Base-by-base conservation (phyloP, 2,888 invertebrate genomes). In the Thecocarcelia acutangulata region DNA sequence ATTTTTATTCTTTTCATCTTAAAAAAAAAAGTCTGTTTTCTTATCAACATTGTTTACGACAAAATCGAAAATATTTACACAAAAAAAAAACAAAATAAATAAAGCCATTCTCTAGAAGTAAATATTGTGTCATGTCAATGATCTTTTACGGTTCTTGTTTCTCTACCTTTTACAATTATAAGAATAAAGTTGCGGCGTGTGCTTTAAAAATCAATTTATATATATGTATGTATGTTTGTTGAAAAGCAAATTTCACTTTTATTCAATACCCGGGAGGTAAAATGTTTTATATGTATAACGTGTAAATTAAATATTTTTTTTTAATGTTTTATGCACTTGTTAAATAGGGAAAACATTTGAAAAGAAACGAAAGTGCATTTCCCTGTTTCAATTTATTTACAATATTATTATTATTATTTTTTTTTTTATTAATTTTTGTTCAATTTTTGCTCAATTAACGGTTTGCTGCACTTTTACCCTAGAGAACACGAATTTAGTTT, bases 41-140 rank as follows among this genome's bases (percentile, higher is more conserved):
- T 61, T 33, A 37, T 33, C 50, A 19, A 64, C 11, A 64, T 37
- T 13, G 17, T 6, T 2, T 8, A 21, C 15, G 56, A 48, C 9
- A 19, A 21, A 17, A 44, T 46, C 56, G 21, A 74, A 56, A 64
- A 64, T 63, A 54, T 73, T 73, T 73, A 73, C 54, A 48, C 6
- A 52, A 42, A 40, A 17, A 17, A 72, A 50, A 3, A 61, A 46
- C n/a, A 24, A 24, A 44, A 17, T 68, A 61, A 37, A 15, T 24
- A 33, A 3, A 28, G 48, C 24, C 48, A 21, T 40, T 58, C 5
- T 19, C 13, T 13, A 44, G n/a, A 24, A 9, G 48, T 17, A 24
- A 19, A 56, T n/a, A 42, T 68, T 72, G 52, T 73, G 73, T 73
- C 76, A 77, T 73, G 72, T 77, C 73, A 77, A 77, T 81, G 76